Evolutionary conservation across 1,140 invertebrate genomes (phyloP), one percentile per base, ranked within the genome.

Genomic region (Archivesica marissinica): DNA sequence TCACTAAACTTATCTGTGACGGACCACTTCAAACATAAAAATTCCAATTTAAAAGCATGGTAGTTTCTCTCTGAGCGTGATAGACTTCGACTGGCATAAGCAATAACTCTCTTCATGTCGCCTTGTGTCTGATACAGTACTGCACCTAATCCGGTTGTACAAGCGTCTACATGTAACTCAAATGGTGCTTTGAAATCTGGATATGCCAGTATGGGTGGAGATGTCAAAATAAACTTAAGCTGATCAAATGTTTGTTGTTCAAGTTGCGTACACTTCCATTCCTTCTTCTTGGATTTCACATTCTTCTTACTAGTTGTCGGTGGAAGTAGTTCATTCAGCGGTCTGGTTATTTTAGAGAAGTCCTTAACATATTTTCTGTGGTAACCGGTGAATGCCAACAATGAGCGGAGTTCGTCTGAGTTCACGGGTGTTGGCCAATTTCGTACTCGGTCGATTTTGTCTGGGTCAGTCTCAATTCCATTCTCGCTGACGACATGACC

Each of bases 1-100:
- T 77, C 74, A 25, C 20, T 50, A 35, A 77, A 77, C 35, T 77
- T 77, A 1, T 33, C 52, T 20, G 47, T 39, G 6, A 77, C 47
- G 11, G 74, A 50, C 74, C 74, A 77, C 54, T 77, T 77, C 4
- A 77, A 52, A 2, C 28, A 25, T 13, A 77, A 59, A n/a, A 77
- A 77, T 50, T 77, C 52, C n/a, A 54, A 20, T 38, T 77, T 77
- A 23, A 59, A 77, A 9, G 35, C 52, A 38, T 50, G 47, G 35
- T 77, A 77, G 25, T 77, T 77, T 59, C 39, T 77, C n/a, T 77
- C 33, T 59, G 50, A 35, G 3, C 25, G 7, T 2, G 74, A 23
- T 1, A 77, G 30, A 59, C 28, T n/a, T 50, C 74, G 23, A 38
- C 74, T 77, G 2, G 50, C 52, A 41, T 77, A 77, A 1, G 52